Base-by-base conservation (phyloP, 1,140 invertebrate genomes). In the Scylla paramamosain region DNA sequence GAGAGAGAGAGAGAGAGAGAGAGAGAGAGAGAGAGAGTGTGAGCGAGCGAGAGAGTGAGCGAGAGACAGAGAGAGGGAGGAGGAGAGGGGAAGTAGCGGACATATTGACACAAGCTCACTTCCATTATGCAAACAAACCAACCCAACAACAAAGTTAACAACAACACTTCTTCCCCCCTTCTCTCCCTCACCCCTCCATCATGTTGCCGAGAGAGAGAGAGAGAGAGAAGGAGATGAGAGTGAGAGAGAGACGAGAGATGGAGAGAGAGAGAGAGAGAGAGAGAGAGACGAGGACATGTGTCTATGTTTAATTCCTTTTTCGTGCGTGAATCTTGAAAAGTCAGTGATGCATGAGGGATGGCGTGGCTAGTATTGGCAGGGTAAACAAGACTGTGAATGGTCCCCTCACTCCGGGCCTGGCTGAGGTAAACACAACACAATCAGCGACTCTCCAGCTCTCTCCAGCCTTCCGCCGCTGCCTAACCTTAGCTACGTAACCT, bases 301-400 rank as follows among this genome's bases (percentile, higher is more conserved):
- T 94, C 87, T 94, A 77, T 94, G 89, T 94, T 94, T 94, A 94
- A 94, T 94, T 94, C 86, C 93, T 89, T 94, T 89, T 89, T 86
- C 89, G 29, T 90, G 48, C 77, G 84, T 89, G 88, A 32, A 86
- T 94, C 93, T 94, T 89, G 52, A 94, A 94, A 94, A 94, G 93
- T 94, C 93, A 94, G 93, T 59, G 93, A 77, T 77, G 93, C 88
- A 52, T 48, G 88, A 39, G 84, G 89, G 84, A 94, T 83, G 91
- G 93, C 88, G 39, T 83, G 88, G 67, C 59, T 32, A 32, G 82
- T 94, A 91, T 91, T 94, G 88, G 89, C n/a, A 84, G 88, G 90
- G 87, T 32, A 94, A 88, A 94, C 87, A 94, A 4, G 32, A 46
- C 88, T n/a, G 10, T 94, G 29, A 94, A 94, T 94, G 67, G 87